A percentile compares a stretch with the other conserved stretches of the same genome.
Conservation (phyloP, 2,797 vertebrate species). For the Triplophysa yarkandensis region DNA sequence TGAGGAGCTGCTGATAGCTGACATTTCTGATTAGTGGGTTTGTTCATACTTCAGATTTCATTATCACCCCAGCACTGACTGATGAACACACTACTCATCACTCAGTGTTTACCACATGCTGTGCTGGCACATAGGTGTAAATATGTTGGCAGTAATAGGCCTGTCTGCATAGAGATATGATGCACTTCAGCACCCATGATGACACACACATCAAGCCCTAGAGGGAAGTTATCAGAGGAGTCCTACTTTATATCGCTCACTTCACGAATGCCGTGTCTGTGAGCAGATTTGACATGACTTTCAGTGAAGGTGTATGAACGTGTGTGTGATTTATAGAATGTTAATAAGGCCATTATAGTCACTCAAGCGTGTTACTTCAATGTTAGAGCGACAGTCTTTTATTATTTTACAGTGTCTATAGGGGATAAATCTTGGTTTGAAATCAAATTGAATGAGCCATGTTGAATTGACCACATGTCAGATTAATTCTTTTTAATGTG, state of each 20-base stretch:
- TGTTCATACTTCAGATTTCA: conserved; percentile 44
- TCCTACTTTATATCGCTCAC: conserved; percentile 33
- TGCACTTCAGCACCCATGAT: conserved; percentile 46
- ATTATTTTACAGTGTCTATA: not conserved
- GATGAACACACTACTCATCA: conserved; percentile 48
- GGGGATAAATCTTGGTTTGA: not conserved
- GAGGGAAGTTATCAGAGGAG: conserved; percentile 38
- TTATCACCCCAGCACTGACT: conserved; percentile 44
- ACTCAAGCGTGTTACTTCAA: conserved; percentile 3
- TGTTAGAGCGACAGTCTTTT: conserved; percentile 3
- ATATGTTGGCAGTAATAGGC: conserved; percentile 36
- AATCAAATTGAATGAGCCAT: not conserved
- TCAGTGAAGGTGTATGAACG: conserved; percentile 1
- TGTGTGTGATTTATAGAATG: conserved; percentile 7
- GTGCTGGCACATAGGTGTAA: conserved; percentile 43
- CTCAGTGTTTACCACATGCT: conserved; percentile 41
- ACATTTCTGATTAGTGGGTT: conserved; percentile 44
- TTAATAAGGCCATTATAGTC: conserved; percentile 25
- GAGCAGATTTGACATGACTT: conserved; percentile 15
- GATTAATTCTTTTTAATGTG: not conserved
- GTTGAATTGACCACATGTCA: not conserved
- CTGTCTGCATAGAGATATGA: conserved; percentile 43
- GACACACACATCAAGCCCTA: conserved; percentile 37
- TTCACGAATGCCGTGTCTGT: conserved; percentile 2
- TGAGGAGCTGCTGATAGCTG: conserved; percentile 34